phyloP scores from a whole-genome alignment of 2,113 vertebrate species.

The Beaufortia kweichowensis region DNA sequence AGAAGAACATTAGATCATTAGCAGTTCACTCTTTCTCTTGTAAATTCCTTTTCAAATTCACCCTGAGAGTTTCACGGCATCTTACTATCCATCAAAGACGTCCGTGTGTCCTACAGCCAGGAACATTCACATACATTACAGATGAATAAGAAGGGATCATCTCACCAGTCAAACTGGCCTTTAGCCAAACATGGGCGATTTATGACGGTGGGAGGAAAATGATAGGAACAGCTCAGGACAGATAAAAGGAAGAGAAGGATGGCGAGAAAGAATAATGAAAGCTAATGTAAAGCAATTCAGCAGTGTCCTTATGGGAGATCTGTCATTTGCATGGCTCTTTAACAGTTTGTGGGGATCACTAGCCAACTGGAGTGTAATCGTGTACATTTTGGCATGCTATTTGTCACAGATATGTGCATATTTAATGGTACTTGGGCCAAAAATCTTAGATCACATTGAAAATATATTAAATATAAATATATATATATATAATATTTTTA shows the following conservation, averaged over 20 bases:
- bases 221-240: slow-evolving; percentile 57
- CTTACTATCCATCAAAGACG: slow-evolving; percentile 59
- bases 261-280: slow-evolving; percentile 17
- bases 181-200: slow-evolving; percentile 55
- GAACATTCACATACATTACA: slow-evolving; percentile 59
- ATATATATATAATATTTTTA: too few species aligned
- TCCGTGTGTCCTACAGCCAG: slow-evolving; percentile 58
- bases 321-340: neutral
- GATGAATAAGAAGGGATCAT: slow-evolving; percentile 64
- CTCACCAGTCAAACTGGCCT: slow-evolving; percentile 62
- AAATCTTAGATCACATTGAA: too few species aligned
- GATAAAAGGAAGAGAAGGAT: slow-evolving; percentile 16
- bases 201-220: slow-evolving; percentile 59
- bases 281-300: slow-evolving; percentile 28
- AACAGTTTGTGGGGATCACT: neutral
- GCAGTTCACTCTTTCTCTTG: slow-evolving; percentile 10
- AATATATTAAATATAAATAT: too few species aligned
- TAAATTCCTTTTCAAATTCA: slow-evolving; percentile 51
- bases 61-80: slow-evolving; percentile 42
- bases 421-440: too few species aligned
- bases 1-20: neutral
- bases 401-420: neutral
- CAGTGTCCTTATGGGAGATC: neutral
- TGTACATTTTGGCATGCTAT: slow-evolving; percentile 2
- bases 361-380: neutral